These are phyloP conservation scores for Brotogeris chrysoptera DNA, from an alignment of 2,797 vertebrate species.

Conservation along the genomic window DNA sequence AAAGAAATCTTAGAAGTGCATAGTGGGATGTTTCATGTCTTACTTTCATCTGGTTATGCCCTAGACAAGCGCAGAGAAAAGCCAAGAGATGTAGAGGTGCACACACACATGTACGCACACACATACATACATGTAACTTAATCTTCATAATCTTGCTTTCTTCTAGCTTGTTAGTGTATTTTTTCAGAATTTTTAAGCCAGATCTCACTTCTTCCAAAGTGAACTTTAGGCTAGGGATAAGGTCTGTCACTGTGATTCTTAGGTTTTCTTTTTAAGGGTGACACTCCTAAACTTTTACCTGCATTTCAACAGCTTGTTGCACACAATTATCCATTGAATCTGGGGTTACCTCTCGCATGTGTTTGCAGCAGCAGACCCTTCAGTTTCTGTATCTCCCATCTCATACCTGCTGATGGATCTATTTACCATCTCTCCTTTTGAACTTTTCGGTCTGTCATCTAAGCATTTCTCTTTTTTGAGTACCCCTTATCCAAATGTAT, in stretches of 20 bases:
- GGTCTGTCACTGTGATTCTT: neutral
- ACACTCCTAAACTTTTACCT: neutral
- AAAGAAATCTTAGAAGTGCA: neutral
- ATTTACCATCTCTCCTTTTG: neutral
- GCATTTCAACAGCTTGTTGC: neutral
- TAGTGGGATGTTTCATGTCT: neutral
- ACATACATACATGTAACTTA: neutral
- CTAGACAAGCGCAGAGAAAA: neutral
- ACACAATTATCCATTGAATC: neutral
- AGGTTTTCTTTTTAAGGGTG: neutral
- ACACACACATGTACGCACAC: rapidly evolving
- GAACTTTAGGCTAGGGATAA: neutral
- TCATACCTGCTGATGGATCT: neutral
- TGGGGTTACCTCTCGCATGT: neutral
- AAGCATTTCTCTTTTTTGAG: neutral
- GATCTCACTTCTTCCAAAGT: neutral
- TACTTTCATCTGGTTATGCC: neutral
- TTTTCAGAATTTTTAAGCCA: neutral
- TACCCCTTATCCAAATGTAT: neutral
- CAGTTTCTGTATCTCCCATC: neutral
- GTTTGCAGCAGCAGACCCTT: neutral
- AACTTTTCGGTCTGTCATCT: neutral
- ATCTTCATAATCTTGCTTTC: neutral
- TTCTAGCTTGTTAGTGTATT: neutral
- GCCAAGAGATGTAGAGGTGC: neutral